A percentile compares a stretch with the other conserved stretches of the same genome.
phyloP scores from a whole-genome alignment of 2,888 invertebrate genomes.

The Tachystola acroxantha region DNA sequence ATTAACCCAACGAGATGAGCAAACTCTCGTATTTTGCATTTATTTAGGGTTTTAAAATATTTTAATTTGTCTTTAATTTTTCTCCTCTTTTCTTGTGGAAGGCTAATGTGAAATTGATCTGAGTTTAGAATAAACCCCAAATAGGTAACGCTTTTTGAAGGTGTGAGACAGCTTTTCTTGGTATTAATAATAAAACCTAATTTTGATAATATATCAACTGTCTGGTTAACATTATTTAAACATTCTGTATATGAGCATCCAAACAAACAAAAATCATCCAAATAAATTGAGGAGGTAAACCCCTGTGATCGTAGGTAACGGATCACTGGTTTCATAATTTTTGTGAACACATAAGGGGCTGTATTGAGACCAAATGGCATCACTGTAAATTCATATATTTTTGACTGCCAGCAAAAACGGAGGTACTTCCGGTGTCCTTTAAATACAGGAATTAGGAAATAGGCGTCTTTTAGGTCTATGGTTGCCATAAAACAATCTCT shows the following conservation, averaged over 20 bases:
- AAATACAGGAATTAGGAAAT: not conserved
- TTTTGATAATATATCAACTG: not conserved
- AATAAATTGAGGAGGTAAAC: not conserved
- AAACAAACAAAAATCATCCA: not conserved
- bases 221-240: not conserved
- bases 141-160: not conserved
- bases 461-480: slow-evolving; percentile 5
- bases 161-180: not conserved
- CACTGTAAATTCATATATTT: slow-evolving; percentile 1
- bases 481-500: not conserved
- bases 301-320: not conserved
- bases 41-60: not conserved
- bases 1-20: not conserved
- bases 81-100: not conserved
- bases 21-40: not conserved
- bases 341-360: slow-evolving; percentile 1
- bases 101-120: not conserved
- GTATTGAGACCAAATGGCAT: not conserved
- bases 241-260: not conserved
- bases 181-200: slow-evolving; percentile 4
- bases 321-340: slow-evolving; percentile 3
- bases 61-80: not conserved
- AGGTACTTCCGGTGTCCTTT: not conserved
- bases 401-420: not conserved
- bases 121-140: not conserved